Percentiles rank a stretch among this genome's conserved stretches.
Conservation (phyloP, 2,888 invertebrate species). For the Noctua pronuba region DNA sequence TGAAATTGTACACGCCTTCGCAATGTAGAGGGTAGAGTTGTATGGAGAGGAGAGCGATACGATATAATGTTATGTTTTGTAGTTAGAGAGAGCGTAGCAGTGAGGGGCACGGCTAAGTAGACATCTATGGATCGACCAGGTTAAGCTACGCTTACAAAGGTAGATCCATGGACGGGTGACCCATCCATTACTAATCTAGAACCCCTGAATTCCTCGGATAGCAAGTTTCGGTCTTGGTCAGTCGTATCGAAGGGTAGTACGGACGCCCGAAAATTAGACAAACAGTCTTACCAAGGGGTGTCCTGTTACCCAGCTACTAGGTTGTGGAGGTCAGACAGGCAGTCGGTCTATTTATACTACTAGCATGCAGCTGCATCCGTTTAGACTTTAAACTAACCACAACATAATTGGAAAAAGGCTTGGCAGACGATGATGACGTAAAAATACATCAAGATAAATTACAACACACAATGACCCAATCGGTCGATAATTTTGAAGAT, state of each 20-base stretch:
- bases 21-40: conserved; percentile 52
- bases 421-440: not conserved
- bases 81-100: not conserved
- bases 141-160: not conserved
- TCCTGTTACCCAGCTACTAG: not conserved
- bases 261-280: not conserved
- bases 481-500: not conserved
- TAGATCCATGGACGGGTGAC: not conserved
- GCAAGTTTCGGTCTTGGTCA: too few species aligned
- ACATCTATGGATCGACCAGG: not conserved
- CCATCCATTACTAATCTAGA: not conserved
- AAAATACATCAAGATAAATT: not conserved
- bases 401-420: not conserved
- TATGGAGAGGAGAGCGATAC: conserved; percentile 26
- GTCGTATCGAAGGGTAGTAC: not conserved
- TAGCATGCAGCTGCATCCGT: not conserved
- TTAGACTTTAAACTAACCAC: not conserved
- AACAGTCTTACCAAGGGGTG: not conserved
- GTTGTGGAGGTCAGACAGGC: not conserved
- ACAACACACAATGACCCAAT: not conserved
- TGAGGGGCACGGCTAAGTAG: not conserved
- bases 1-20: conserved; percentile 75
- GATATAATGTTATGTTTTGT: not conserved
- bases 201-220: not conserved
- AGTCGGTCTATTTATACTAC: not conserved